Conservation (phyloP, 23 tunicate genomes). For the Styela plicata region DNA sequence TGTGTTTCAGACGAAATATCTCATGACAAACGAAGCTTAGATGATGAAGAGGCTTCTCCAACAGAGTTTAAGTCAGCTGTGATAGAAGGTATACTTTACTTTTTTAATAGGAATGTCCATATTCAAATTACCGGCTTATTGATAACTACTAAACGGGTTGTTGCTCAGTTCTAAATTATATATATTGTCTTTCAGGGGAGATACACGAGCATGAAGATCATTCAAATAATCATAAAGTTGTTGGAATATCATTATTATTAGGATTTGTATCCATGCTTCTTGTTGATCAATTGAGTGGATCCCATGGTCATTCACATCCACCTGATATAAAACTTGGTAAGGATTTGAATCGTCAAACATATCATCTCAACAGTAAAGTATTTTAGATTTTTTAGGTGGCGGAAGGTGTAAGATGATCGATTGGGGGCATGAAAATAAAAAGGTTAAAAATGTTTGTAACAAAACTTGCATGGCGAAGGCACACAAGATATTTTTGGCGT, state of each 20-base stretch:
- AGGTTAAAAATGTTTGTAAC: no score
- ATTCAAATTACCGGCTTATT: no score
- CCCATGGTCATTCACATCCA: conserved; percentile 61
- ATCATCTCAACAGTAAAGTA: no score
- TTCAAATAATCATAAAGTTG: conserved; percentile 46
- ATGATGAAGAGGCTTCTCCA: neutral
- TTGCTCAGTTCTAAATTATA: no score
- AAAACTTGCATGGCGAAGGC: no score
- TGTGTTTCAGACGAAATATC: neutral
- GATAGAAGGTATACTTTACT: conserved; percentile 1
- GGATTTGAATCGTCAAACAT: neutral
- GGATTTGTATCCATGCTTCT: conserved; percentile 97
- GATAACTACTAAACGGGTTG: no score
- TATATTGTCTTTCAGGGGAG: conserved; percentile 8
- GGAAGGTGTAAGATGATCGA: no score
- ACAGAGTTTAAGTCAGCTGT: neutral
- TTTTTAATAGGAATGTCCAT: no score
- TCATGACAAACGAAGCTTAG: neutral
- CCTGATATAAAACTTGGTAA: conserved; percentile 87
- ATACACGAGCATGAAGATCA: conserved; percentile 11
- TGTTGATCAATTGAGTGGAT: conserved; percentile 92
- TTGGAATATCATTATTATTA: conserved; percentile 80
- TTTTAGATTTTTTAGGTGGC: neutral
- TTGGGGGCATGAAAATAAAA: no score
- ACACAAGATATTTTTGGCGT: no score